These are phyloP conservation scores for Oncorhynchus masou DNA, from an alignment of 2,113 vertebrate species.

Conservation along the genomic window DNA sequence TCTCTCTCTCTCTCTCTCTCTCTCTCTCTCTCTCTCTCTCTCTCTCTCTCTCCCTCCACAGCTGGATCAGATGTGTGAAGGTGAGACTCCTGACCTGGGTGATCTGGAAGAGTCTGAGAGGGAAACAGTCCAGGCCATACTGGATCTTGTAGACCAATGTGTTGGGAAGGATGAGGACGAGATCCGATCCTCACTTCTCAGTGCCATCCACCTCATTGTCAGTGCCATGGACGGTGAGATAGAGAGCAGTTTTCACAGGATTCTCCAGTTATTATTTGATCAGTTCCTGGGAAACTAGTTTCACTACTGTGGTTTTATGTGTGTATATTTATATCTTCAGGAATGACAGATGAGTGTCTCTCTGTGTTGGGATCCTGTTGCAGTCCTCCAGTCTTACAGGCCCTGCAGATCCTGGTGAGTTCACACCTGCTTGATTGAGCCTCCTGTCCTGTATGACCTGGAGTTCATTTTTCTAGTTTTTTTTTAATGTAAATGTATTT, in stretches of 20 bases:
- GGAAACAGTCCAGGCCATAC: too few relatives aligned
- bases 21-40: too few relatives aligned
- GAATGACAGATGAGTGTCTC: constrained; percentile 75
- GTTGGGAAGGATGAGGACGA: too few relatives aligned
- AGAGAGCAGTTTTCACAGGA: not conserved
- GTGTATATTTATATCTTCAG: constrained; percentile 62
- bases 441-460: not conserved
- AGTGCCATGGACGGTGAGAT: constrained; percentile 85
- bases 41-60: too few relatives aligned
- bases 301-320: not conserved
- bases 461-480: not conserved
- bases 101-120: too few relatives aligned
- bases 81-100: too few relatives aligned
- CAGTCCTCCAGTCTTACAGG: constrained; percentile 49
- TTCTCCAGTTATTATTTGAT: too few relatives aligned
- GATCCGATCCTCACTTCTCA: constrained; percentile 47
- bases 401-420: constrained; percentile 62
- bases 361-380: constrained; percentile 77
- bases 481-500: not conserved
- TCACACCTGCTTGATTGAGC: not conserved
- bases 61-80: too few relatives aligned
- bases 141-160: too few relatives aligned
- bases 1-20: too few relatives aligned
- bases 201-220: constrained; percentile 76
- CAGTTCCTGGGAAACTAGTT: not conserved